Base-by-base conservation (phyloP, 2,888 invertebrate genomes). In the Vesta saturnalis region DNA sequence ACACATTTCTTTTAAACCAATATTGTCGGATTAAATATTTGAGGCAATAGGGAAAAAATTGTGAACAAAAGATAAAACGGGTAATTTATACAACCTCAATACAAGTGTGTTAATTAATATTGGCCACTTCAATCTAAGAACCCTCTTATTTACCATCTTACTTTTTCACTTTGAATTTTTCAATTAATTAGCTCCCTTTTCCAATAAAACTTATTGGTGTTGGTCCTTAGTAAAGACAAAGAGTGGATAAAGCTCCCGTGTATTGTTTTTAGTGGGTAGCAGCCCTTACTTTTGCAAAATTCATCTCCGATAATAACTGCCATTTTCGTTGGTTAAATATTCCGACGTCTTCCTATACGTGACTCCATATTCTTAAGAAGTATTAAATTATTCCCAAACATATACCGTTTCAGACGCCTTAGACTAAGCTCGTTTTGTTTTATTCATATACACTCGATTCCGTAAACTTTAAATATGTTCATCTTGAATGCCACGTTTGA, bases 361-460 rank as follows among this genome's bases (percentile, higher is more conserved):
- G 81, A 80, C 80, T 79, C 78, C 80, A 80, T 80, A 79, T 81
- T 78, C 80, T 77, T 77, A 79, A 77, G 78, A 78, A 77, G 81
- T 81, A 82, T 82, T 82, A 81, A 82, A 82, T 82, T 82, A 82
- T 82, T 82, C 80, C 76, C 73, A 73, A 76, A 75, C 76, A 77
- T 73, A 78, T 77, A 75, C 76, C 79, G 78, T 78, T 76, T 74
- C 79, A 73, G 78, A 77, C 80, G 79, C 78, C 79, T 80, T 18
- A 63, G 60, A 64, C 66, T 66, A 81, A 81, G 81, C 81, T 82
- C 81, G 79, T 80, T 80, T 75, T 82, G 81, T 82, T 82, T 82
- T 82, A 82, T 82, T 82, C 82, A 82, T 82, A 79, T 78, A 75
- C 78, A 79, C 79, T 80, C 80, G 79, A 81, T 80, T 80, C 78